phyloP scores from a whole-genome alignment of 2,113 vertebrate species.

The Rhynchomys soricoides region DNA sequence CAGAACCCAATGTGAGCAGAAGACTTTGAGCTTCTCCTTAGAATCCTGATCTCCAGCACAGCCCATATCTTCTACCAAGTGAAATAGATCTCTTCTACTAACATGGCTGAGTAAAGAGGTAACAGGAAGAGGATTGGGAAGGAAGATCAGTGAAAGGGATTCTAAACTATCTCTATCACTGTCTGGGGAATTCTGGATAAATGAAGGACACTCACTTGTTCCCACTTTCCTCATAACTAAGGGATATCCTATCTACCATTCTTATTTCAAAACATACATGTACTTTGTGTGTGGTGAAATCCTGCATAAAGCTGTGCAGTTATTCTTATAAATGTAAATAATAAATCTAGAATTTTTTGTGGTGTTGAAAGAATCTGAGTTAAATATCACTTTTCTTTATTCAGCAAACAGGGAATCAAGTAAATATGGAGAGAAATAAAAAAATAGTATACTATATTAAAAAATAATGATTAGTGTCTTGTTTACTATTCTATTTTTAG shows the following conservation, averaged over 20 bases:
- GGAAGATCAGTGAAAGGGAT: slow-evolving; percentile 27
- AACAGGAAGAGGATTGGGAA: slow-evolving; percentile 44
- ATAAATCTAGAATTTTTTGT: background rate
- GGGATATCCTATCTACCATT: background rate
- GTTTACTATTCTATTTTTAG: too few species aligned
- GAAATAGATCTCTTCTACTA: slow-evolving; percentile 38
- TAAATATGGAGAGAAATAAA: slow-evolving; percentile 51
- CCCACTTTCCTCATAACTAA: slow-evolving; percentile 35
- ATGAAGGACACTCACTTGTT: background rate
- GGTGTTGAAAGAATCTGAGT: slow-evolving; percentile 30
- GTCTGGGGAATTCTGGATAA: slow-evolving; percentile 17
- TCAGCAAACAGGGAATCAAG: slow-evolving; percentile 58
- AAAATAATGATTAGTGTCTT: too few species aligned
- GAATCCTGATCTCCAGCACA: slow-evolving; percentile 60
- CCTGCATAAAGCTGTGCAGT: background rate
- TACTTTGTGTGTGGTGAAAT: background rate
- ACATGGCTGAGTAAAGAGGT: background rate
- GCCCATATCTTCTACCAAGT: background rate
- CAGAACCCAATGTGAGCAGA: slow-evolving; percentile 65
- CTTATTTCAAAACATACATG: background rate
- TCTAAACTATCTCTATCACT: slow-evolving; percentile 28
- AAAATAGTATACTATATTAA: too few species aligned
- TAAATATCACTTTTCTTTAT: slow-evolving; percentile 60
- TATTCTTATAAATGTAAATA: background rate
- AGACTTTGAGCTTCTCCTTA: slow-evolving; percentile 69